Base-by-base conservation (phyloP, 2,113 vertebrate genomes). In the Saimiri boliviensis region DNA sequence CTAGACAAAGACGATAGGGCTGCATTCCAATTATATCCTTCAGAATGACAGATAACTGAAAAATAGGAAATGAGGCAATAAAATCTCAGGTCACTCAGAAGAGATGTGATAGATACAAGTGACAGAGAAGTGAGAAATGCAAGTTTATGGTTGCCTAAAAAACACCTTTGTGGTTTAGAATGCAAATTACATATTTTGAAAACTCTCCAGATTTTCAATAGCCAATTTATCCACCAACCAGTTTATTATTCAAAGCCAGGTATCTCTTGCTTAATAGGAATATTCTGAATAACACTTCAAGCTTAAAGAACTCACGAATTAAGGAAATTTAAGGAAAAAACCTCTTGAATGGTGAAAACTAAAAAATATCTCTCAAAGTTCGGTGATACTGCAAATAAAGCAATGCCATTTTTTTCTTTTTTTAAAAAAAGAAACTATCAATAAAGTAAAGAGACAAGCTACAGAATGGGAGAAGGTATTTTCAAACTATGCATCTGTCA, bases 21-120 rank as follows among this genome's bases (percentile, higher is more conserved):
- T 97, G 85, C 92, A 94, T 98, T 98, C 98, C 92, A 98, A 98
- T 97, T 98, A 98, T 93, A 97, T 94, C 97, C 93, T 98, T 98
- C 93, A 89, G 47, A 94, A 94, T 97, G 98, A 98, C 63, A 92
- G 98, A 98, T 90, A 98, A 97, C 92, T 96, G 58, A 84, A 97
- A 97, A 97, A 95, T 93, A 97, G 98, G 89, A 98, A 98, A 96
- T 80, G 94, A 92, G 42, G 94, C 95, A 98, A 98, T 98, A 98
- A 98, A 98, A 98, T 97, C 73, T 95, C 95, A 95, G 94, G 95
- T 96, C 92, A 98, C 91, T 93, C 96, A 88, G 96, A 86, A 97
- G 97, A 97, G 95, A 92, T 96, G 91, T 97, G 95, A 96, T 91
- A 97, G 96, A 83, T 94, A 92, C 76, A 94, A 96, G 86, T 91